Percentiles rank a stretch among this genome's conserved stretches.
phyloP scores from a whole-genome alignment of 2,888 invertebrate genomes.

The Polymixis flavicincta region DNA sequence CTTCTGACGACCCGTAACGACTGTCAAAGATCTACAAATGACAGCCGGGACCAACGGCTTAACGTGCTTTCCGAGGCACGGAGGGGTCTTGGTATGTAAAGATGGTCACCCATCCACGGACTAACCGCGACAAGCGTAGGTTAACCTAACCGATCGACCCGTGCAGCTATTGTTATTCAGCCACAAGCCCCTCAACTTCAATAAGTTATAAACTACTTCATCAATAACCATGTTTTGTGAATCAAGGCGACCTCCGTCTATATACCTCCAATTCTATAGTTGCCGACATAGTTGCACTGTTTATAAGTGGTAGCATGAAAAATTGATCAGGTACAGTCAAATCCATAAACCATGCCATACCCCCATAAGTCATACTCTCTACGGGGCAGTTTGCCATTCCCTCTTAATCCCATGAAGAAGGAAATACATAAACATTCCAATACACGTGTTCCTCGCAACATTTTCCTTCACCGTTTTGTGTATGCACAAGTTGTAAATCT shows the following conservation, averaged over 20 bases:
- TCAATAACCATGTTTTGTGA: slow-evolving; percentile 92
- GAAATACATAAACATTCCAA: too few species aligned
- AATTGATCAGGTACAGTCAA: slow-evolving; percentile 97
- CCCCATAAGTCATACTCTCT: slow-evolving; percentile 96
- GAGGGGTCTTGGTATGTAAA: too few species aligned
- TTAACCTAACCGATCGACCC: too few species aligned
- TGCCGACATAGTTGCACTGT: slow-evolving; percentile 94
- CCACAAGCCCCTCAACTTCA: too few species aligned
- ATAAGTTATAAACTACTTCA: slow-evolving; percentile 95
- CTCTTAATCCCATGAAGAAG: slow-evolving; percentile 96
- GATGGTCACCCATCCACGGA: too few species aligned
- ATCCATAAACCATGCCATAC: slow-evolving; percentile 98
- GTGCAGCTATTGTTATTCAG: too few species aligned
- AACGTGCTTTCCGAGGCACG: too few species aligned
- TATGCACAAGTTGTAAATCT: background rate
- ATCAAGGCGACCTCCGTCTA: slow-evolving; percentile 93
- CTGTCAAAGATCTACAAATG: too few species aligned
- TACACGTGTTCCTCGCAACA: background rate
- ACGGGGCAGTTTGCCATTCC: slow-evolving; percentile 98
- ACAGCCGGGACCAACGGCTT: too few species aligned
- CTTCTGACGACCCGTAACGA: too few species aligned
- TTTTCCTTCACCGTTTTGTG: slow-evolving; percentile 21
- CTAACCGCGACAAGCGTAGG: too few species aligned
- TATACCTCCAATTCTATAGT: slow-evolving; percentile 96
- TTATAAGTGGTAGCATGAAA: slow-evolving; percentile 96